Base-by-base conservation (phyloP, 2,113 vertebrate genomes). In the Stomatorhinus ivindoensis region DNA sequence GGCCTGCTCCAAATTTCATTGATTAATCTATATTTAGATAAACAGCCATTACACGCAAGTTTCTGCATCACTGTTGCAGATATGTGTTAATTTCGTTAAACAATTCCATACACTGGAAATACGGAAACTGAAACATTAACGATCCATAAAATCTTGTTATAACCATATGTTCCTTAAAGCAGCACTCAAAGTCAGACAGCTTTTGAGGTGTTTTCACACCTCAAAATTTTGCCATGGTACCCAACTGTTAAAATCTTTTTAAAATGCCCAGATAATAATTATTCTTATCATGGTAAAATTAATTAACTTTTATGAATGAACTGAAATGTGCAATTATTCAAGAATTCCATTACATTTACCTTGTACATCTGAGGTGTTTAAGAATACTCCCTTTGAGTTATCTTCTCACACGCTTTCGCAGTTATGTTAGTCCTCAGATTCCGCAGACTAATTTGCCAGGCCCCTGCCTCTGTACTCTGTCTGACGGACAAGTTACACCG, bases 1-100 rank as follows among this genome's bases (percentile, higher is more conserved):
- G 42, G 65, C 90, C 90, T 92, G 87, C 91, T 69, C 47, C 69
- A n/a, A 53, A 87, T n/a, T 50, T 55, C 21, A 90, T 80, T 87
- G 85, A 90, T 90, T 80, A 73, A 90, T 82, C 61, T 87, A 87
- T 90, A 87, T 82, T 76, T 87, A 88, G 24, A 35, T 76, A 11
- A 42, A 61, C 50, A 47, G 86, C 87, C 42, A 39, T 90, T 88
- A 83, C 35, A 27, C 27, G 27, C 9, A 51, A 85, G 82, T 31
- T 82, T 86, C 61, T 86, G 50, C n/a, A 8, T 89, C 53, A 76
- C 86, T 88, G 69, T 65, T 82, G 86, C 47, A 27, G 24, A 21
- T 89, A 50, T 9, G 21, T 42, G 47, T 21, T 89, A 55, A 65
- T 44, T 61, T 17, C 17, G 4, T 65, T 87, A 39, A 58, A 65